Evolutionary conservation across 1,140 invertebrate species (phyloP), one percentile per base, ranked within the genome.

Genomic region (Proales similis): DNA sequence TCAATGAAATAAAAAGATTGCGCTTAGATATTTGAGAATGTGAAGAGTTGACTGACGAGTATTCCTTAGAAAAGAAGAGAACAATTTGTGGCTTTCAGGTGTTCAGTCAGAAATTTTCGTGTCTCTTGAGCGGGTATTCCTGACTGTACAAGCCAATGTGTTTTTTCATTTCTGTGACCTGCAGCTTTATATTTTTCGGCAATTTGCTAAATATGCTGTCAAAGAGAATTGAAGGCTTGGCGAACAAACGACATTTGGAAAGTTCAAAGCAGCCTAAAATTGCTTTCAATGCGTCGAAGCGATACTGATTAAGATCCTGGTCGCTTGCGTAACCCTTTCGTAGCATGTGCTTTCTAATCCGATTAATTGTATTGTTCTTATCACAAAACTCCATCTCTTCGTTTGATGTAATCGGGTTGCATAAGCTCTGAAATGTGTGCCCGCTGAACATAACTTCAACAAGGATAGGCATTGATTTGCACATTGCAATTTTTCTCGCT

Each of bases 391-490:
- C 69, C 6, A 75, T 73, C 64, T 96, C 92, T 74, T 99, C 95
- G 71, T 99, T 94, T 1, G 94, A 98, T 0, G 95, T 99, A 48
- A 90, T 95, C 72, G 99, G 95, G 74, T 98, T 92, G 0, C 94
- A 88, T 63, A 95, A 81, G 70, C 94, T 90, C 64, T 57, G 74
- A n/a, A n/a, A n/a, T n/a, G n/a, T n/a, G n/a, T n/a, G n/a, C n/a
- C n/a, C n/a, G n/a, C n/a, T n/a, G 66, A 89, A 90, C 86, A 99
- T 89, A 5, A 93, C 92, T 79, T 99, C 95, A 63, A 99, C 85
- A 0, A 99, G 79, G 27, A 98, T 84, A 1, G 95, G 94, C 72
- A 85, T 85, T 65, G 85, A 86, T 67, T 89, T 80, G 14, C 78
- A 78, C 0, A 93, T 66, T 45, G 83, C 83, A 66, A 86, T 83